A percentile compares a stretch with the other conserved stretches of the same genome.
phyloP scores from a whole-genome alignment of 2,113 vertebrate species.

The Trogon surrucura region DNA sequence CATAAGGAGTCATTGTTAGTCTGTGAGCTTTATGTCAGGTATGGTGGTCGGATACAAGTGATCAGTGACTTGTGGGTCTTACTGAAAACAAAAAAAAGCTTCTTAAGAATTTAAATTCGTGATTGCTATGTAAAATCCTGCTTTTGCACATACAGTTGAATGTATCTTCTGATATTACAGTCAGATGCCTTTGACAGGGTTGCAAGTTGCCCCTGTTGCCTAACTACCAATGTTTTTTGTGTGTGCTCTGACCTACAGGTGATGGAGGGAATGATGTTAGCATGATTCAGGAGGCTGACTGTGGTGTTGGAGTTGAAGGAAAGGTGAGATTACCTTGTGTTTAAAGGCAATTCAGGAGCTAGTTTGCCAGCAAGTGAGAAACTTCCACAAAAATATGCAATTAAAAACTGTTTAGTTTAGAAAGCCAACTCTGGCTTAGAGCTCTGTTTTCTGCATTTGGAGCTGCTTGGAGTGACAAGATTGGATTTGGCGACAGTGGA shows the following conservation, averaged over 20 bases:
- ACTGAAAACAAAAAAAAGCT: neutral
- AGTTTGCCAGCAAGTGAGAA: neutral
- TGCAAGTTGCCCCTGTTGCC: neutral
- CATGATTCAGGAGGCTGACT: slow-evolving; percentile 99
- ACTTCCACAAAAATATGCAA: neutral
- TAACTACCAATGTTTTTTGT: neutral
- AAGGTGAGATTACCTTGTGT: slow-evolving; percentile 85
- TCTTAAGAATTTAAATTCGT: neutral
- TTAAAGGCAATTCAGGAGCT: neutral
- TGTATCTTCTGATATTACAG: neutral
- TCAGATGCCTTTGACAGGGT: neutral
- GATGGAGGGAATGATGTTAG: slow-evolving; percentile 99
- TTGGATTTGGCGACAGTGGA: neutral
- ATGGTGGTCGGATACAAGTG: neutral
- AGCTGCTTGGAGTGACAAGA: neutral
- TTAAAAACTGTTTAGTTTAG: neutral
- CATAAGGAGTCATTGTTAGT: neutral
- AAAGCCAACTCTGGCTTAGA: neutral
- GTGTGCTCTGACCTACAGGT: slow-evolving; percentile 76
- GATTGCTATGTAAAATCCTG: neutral
- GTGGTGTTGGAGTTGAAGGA: slow-evolving; percentile 97
- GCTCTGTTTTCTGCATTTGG: neutral
- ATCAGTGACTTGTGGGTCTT: neutral
- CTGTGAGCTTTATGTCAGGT: neutral
- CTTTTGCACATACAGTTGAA: neutral